Conservation (phyloP, 2,113 vertebrate species). For the Eira barbara region DNA sequence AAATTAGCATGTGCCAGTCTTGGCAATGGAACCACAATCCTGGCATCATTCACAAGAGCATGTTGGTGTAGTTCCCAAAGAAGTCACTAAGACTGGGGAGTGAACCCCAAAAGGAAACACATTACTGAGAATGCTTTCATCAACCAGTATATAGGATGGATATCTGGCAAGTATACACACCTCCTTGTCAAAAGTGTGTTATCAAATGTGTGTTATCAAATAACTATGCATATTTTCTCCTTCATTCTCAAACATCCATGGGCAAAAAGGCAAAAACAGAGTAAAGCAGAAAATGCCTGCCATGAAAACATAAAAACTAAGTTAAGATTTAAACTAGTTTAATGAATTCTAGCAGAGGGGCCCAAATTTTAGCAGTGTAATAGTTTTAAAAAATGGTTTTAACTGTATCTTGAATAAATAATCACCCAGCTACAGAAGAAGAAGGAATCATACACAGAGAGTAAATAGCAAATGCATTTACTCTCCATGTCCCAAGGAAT, state of each 20-base stretch:
- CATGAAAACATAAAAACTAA: constrained; percentile 7
- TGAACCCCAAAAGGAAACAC: not conserved
- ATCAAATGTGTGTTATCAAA: constrained; percentile 9
- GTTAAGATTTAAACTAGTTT: constrained; percentile 1
- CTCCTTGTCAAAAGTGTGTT: constrained; percentile 22
- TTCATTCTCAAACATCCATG: not conserved
- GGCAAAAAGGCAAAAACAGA: not conserved
- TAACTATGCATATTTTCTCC: not conserved
- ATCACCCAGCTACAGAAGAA: not conserved
- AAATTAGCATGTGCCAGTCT: constrained; percentile 50
- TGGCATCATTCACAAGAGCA: constrained; percentile 23
- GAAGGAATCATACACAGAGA: not conserved
- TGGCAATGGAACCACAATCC: not conserved
- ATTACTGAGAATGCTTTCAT: constrained; percentile 29
- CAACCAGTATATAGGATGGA: not conserved
- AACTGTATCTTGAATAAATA: constrained; percentile 6
- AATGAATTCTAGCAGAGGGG: not conserved
- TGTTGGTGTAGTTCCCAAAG: not conserved
- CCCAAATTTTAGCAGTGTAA: not conserved
- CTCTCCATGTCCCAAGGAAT: not conserved
- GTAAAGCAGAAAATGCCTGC: constrained; percentile 13
- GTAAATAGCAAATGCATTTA: not conserved
- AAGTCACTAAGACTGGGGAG: not conserved
- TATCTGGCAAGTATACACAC: not conserved
- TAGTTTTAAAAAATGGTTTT: not conserved